Percentiles rank a stretch among this genome's conserved stretches.
Evolutionary conservation across 2,888 invertebrate species (phyloP).

Genomic region (Scrobipalpa costella): DNA sequence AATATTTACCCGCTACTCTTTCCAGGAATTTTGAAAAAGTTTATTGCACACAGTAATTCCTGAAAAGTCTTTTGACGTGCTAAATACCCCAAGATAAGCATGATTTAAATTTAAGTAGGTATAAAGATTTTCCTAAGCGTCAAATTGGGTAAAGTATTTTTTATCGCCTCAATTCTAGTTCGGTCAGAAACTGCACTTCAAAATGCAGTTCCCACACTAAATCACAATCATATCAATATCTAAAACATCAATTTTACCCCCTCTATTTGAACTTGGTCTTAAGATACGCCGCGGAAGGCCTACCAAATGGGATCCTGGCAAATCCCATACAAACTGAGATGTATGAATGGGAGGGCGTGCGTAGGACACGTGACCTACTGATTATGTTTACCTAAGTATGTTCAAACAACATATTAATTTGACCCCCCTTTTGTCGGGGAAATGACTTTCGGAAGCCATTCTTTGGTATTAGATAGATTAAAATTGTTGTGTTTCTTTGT

Average conservation of each 20-base stretch:
- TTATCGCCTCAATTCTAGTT: too few relatives aligned
- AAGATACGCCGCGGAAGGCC: constrained; percentile 66
- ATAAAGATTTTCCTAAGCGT: too few relatives aligned
- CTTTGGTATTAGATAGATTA: constrained; percentile 25
- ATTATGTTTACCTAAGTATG: constrained; percentile 78
- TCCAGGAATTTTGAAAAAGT: too few relatives aligned
- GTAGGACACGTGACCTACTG: constrained; percentile 67
- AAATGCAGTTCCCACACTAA: constrained; percentile 64
- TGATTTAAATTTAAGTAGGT: too few relatives aligned
- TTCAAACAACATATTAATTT: constrained; percentile 81
- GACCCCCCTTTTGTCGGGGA: constrained; percentile 66
- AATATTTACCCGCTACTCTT: too few relatives aligned
- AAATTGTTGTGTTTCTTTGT: not conserved
- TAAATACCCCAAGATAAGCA: too few relatives aligned
- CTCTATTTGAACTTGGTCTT: constrained; percentile 76
- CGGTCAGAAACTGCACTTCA: not conserved
- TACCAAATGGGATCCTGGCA: constrained; percentile 68
- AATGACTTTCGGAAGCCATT: constrained; percentile 68
- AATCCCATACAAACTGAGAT: constrained; percentile 66
- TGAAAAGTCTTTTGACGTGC: too few relatives aligned
- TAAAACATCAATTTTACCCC: constrained; percentile 72
- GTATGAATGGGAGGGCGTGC: constrained; percentile 65
- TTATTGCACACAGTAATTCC: too few relatives aligned
- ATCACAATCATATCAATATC: constrained; percentile 77
- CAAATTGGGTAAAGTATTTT: too few relatives aligned